A percentile compares a stretch with the other conserved stretches of the same genome.
Conservation (phyloP, 2,113 vertebrate species). For the Pelmatolapia mariae region DNA sequence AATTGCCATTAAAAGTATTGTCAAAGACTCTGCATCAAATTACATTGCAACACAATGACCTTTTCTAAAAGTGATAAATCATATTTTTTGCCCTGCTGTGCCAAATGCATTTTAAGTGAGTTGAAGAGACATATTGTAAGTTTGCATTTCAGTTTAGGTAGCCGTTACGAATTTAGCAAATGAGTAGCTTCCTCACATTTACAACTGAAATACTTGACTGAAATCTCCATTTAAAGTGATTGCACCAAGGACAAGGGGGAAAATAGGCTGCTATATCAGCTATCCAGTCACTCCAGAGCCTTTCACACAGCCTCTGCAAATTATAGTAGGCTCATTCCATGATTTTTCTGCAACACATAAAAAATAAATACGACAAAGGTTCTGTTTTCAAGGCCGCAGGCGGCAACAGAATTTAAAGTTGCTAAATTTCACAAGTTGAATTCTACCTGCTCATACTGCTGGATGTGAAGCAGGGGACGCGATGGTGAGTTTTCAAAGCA, state of each 20-base stretch:
- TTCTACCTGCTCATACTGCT: not conserved
- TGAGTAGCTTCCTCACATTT: not conserved
- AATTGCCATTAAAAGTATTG: not conserved
- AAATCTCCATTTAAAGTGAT: not conserved
- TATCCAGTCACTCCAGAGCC: not conserved
- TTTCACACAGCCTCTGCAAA: not conserved
- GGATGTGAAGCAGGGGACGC: accelerated
- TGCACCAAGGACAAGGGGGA: not conserved
- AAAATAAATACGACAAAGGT: not conserved
- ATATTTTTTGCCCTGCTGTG: not conserved
- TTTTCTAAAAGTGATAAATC: not conserved
- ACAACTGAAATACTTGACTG: not conserved
- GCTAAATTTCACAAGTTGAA: not conserved
- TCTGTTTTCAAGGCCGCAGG: not conserved
- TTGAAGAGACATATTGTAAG: not conserved
- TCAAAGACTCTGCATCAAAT: not conserved
- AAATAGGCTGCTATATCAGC: not conserved
- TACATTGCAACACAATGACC: not conserved
- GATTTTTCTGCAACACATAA: not conserved
- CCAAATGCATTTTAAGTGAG: not conserved
- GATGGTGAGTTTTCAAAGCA: not conserved
- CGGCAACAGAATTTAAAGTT: not conserved
- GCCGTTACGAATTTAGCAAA: not conserved
- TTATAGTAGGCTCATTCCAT: not conserved
- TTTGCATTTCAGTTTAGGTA: not conserved